Evolutionary conservation across 1,140 invertebrate species (phyloP), one percentile per base, ranked within the genome.

Genomic region (Drosophila pandora): DNA sequence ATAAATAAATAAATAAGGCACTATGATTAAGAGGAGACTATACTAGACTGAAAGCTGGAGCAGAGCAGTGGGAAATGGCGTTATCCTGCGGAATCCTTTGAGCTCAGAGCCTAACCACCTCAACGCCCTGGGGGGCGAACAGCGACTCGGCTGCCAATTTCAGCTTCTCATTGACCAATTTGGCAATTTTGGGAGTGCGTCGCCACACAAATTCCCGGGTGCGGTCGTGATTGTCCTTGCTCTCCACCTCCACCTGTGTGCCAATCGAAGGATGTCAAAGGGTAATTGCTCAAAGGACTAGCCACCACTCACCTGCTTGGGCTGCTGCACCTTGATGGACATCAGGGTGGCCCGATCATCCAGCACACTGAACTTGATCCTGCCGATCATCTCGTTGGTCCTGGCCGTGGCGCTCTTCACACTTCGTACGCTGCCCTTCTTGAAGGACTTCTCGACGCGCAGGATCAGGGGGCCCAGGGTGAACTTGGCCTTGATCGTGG

Each of bases 401-500:
- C 96, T 96, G 0, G 96, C 96, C 12, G 96, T 96, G 2, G 96
- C 96, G 73, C 95, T 96, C 88, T 96, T 95, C 94, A 89, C 96
- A 95, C 78, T 96, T 95, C 58, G 94, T 93, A 49, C 95, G 52
- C 81, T 90, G 73, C 88, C 95, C 61, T 95, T 93, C n/a, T 95
- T 96, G 69, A 96, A 95, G 94, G 96, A 95, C 92, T 96, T 96
- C 83, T 97, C 96, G 0, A 97, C 96, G 90, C 95, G 95, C 41
- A 97, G 91, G 5, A 95, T 94, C 7, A 97, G 84, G 0, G 96
- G 96, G 45, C 96, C 96, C 30, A 97, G 91, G 12, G 94, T 94
- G 90, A 97, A 97, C 87, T 95, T 96, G 9, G 95, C 96, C 82
- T 95, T 96, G 13, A 97, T 95, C 28, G 95, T 96, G 0, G 95